Percentiles rank a stretch among this genome's conserved stretches.
Conservation (phyloP, 2,797 vertebrate species). For the Amblyopsis hoosieri region DNA sequence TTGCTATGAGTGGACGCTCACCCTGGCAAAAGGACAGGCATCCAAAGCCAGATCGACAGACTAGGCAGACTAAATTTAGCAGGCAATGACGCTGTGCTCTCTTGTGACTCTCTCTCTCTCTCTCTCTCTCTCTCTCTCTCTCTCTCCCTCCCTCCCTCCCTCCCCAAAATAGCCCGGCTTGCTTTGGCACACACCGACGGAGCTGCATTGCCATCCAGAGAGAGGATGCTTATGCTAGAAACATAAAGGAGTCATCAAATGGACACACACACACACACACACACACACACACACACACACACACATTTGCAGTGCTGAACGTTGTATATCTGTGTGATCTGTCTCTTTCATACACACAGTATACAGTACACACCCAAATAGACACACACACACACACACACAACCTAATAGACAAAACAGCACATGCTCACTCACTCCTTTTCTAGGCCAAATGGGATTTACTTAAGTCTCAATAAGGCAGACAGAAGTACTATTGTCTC, state of each 20-base stretch:
- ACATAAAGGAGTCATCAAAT: not conserved
- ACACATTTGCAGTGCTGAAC: not conserved
- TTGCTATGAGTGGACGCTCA: constrained; percentile 46
- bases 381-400: constrained; percentile 35
- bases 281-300: constrained; percentile 1
- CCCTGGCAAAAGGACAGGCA: constrained; percentile 42
- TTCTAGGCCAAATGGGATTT: constrained; percentile 60
- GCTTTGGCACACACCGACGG: constrained; percentile 30
- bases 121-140: not conserved
- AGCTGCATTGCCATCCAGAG: constrained; percentile 8
- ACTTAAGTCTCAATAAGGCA: constrained; percentile 63
- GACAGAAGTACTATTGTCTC: constrained; percentile 61
- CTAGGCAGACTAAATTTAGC: constrained; percentile 75
- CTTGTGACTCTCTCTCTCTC: constrained; percentile 2
- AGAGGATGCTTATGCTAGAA: not conserved
- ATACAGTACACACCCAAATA: constrained; percentile 22
- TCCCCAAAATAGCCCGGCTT: constrained; percentile 38
- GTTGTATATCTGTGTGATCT: not conserved
- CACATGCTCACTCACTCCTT: constrained; percentile 23
- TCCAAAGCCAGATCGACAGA: constrained; percentile 67
- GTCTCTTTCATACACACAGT: constrained; percentile 1
- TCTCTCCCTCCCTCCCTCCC: constrained; percentile 4
- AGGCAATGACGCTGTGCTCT: constrained; percentile 41
- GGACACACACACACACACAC: not conserved
- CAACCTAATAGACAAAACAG: constrained; percentile 14